Conservation (phyloP, 2,888 invertebrate species). For the Euplexia lucipara region DNA sequence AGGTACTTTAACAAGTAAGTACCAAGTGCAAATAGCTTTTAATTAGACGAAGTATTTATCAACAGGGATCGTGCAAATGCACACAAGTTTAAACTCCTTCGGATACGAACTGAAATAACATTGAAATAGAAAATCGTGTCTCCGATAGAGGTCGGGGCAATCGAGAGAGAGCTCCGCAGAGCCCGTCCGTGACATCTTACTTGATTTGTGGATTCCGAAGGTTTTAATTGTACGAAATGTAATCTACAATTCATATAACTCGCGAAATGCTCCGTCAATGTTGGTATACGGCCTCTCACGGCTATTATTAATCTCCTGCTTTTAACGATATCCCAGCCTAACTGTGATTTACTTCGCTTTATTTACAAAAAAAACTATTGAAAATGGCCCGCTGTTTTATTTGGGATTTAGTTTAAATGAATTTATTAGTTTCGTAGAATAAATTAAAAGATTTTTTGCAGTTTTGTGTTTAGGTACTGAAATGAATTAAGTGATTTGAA, state of each 20-base stretch:
- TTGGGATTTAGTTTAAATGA: conserved; percentile 18
- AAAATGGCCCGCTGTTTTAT: conserved; percentile 19
- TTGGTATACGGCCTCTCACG: conserved; percentile 27
- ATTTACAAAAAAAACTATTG: conserved; percentile 44
- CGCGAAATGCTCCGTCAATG: conserved; percentile 47
- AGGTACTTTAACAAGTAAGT: no score
- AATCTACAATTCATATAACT: conserved; percentile 62
- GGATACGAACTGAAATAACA: conserved; percentile 41
- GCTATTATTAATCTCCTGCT: conserved; percentile 50
- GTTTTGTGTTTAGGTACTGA: background rate
- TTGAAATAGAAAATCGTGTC: conserved; percentile 16
- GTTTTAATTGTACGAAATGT: conserved; percentile 70
- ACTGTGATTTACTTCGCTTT: conserved; percentile 43
- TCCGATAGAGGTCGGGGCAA: conserved; percentile 30
- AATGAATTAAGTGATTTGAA: conserved; percentile 4
- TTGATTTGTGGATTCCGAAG: conserved; percentile 73
- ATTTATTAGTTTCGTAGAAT: conserved; percentile 22
- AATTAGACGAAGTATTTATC: conserved; percentile 16
- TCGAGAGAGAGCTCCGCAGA: conserved; percentile 43
- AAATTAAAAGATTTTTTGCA: conserved; percentile 21
- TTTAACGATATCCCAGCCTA: conserved; percentile 36
- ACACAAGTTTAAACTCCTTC: conserved; percentile 31
- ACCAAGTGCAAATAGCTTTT: background rate
- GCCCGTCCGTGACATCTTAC: conserved; percentile 74
- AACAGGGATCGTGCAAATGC: conserved; percentile 19